Conservation (phyloP, 1,140 invertebrate species). For the Cydia fagiglandana region DNA sequence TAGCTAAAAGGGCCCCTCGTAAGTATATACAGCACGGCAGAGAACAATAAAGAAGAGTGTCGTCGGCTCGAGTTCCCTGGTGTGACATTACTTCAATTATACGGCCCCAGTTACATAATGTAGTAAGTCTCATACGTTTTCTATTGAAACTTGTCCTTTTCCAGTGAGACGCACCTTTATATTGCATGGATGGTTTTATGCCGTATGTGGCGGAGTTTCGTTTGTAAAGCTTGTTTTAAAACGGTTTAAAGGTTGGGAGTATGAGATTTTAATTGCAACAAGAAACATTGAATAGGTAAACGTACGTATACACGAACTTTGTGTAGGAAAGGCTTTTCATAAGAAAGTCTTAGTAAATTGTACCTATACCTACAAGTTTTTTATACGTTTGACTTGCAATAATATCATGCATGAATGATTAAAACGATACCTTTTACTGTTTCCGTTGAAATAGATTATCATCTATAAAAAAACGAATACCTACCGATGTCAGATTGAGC, state of each 20-base stretch:
- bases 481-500: no score
- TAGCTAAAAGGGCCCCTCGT: slow-evolving; percentile 1
- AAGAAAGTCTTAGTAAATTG: background rate
- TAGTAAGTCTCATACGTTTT: background rate
- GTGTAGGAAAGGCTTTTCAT: background rate
- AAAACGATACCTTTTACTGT: no score
- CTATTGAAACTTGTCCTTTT: background rate
- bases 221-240: slow-evolving; percentile 7
- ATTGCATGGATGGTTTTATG: slow-evolving; percentile 20
- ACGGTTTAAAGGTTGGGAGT: background rate
- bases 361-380: no score
- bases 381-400: no score
- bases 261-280: slow-evolving; percentile 12
- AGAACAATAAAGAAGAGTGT: slow-evolving; percentile 20
- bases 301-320: background rate
- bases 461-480: no score
- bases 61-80: background rate
- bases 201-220: slow-evolving; percentile 17
- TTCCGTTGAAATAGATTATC: no score
- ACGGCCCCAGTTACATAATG: background rate
- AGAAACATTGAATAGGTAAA: background rate
- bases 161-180: background rate
- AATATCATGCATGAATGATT: no score
- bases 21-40: slow-evolving; percentile 19
- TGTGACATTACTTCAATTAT: slow-evolving; percentile 14